Evolutionary conservation across 2,797 vertebrate genomes (phyloP).

Genomic region (Corythornis leucogaster): DNA sequence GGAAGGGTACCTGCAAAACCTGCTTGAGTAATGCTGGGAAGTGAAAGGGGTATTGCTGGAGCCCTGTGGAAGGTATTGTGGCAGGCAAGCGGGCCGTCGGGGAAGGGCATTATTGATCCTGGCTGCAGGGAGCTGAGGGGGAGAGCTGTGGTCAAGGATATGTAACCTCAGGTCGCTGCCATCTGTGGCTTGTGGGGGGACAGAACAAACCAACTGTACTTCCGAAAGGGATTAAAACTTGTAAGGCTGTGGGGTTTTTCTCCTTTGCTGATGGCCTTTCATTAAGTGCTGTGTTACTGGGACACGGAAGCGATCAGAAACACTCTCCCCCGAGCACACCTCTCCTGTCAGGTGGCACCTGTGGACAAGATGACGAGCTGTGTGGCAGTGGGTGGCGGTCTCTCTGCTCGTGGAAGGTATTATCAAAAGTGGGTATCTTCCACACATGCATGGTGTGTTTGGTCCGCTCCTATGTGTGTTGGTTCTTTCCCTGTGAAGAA

Average conservation of each 20-base stretch:
- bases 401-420: not conserved
- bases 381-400: not conserved
- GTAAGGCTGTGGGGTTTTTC: not conserved
- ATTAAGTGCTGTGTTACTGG: not conserved
- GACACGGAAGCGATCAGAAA: not conserved
- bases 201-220: not conserved
- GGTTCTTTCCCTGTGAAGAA: not conserved
- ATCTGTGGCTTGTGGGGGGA: not conserved
- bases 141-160: not conserved
- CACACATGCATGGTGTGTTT: not conserved
- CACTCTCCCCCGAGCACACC: not conserved
- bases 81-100: not conserved
- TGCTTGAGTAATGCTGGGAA: not conserved
- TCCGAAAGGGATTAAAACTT: not conserved
- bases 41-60: constrained; percentile 4
- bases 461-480: not conserved
- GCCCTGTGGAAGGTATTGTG: constrained; percentile 6
- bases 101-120: not conserved
- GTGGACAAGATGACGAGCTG: not conserved
- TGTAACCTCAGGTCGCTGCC: not conserved
- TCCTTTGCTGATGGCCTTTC: not conserved
- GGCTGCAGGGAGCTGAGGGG: not conserved
- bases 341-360: not conserved
- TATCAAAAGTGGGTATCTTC: not conserved
- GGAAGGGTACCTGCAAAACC: not conserved